Evolutionary conservation across 2,888 invertebrate species (phyloP).

Genomic region (Eristalis tenax): DNA sequence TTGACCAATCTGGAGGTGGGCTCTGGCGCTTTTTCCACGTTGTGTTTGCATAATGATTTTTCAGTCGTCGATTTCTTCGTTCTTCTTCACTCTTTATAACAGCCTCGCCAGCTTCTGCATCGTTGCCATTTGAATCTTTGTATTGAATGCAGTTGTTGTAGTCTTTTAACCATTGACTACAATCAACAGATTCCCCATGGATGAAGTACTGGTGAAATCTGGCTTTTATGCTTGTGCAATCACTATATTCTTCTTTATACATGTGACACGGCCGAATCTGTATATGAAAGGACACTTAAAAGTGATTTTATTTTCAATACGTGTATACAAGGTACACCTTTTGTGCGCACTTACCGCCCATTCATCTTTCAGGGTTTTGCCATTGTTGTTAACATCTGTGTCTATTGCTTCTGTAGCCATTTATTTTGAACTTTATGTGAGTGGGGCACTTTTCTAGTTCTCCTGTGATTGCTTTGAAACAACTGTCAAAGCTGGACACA

Average conservation of each 20-base stretch:
- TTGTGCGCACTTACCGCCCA: not conserved
- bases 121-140: constrained; percentile 82
- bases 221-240: constrained; percentile 88
- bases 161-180: constrained; percentile 90
- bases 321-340: not conserved
- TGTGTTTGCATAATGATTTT: constrained; percentile 87
- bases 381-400: not conserved
- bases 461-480: not conserved
- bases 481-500: not conserved
- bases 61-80: constrained; percentile 85
- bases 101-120: constrained; percentile 85
- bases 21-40: constrained; percentile 88
- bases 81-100: constrained; percentile 88
- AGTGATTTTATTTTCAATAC: not conserved
- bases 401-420: not conserved
- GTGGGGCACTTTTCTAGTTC: not conserved
- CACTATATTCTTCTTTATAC: constrained; percentile 91
- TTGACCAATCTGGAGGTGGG: constrained; percentile 92
- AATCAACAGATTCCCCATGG: constrained; percentile 87
- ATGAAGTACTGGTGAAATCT: constrained; percentile 94
- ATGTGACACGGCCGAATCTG: constrained; percentile 90
- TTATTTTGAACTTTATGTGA: not conserved
- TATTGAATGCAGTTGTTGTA: constrained; percentile 88
- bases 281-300: not conserved
- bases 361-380: not conserved